Base-by-base conservation (phyloP, 2,888 invertebrate species). In the Colletes collaris region DNA sequence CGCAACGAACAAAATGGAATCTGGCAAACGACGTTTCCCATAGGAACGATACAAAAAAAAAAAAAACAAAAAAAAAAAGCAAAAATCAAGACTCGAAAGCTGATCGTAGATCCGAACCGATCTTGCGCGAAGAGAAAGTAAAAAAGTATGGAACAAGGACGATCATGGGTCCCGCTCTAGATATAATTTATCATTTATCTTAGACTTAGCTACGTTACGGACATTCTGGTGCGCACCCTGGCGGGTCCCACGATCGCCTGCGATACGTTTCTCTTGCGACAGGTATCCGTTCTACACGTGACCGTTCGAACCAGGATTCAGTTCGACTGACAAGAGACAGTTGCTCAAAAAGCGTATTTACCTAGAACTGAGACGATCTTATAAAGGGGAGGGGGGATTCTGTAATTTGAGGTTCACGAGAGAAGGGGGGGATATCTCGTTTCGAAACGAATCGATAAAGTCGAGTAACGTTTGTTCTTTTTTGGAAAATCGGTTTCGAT, bases 331-430 rank as follows among this genome's bases (percentile, higher is more conserved):
- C 76, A 50, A 64, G 52, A 76, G 66, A 72, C 72, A 78, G 64
- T 86, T 85, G 85, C 85, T 85, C 85, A 86, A 85, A 75, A 77
- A 81, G 68, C 69, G 63, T 50, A 59, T 37, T 67, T 46, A 46
- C 67, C 73, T 86, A 81, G 74, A 69, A 86, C 76, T 69, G 72
- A 77, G 63, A 79, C 76, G 55, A 76, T 69, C 70, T 75, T 77
- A 56, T 59, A 68, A 49, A 8, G 59, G 37, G 46, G 68, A 49
- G 10, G 59, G 37, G 46, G 68, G 19, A 13, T 16, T 10, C 27
- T 49, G 66, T 35, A 35, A 35, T 66, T 66, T 46, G 11, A 46
- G 46, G 66, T 55, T 27, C 40, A 10, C 10, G 7, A 4, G 35
- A 3, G 7, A 37, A 37, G 4, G 58, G n/a, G 35, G 13, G 6